Evolutionary conservation across 2,797 vertebrate species (phyloP), one percentile per base, ranked within the genome.

Genomic region (Hyperoplus lanceolatus): DNA sequence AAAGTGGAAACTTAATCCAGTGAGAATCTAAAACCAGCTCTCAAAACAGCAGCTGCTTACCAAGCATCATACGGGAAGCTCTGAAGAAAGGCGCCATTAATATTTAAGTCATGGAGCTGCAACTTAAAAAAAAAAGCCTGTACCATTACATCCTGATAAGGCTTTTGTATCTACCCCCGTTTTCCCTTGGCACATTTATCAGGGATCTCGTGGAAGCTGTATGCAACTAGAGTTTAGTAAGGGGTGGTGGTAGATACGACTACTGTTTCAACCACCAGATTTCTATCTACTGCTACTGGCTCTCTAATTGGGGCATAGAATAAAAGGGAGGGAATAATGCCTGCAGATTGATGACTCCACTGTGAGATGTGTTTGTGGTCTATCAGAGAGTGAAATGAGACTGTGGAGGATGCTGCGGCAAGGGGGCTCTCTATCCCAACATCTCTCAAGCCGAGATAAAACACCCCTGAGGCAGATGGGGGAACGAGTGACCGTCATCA

Each of bases 371-470:
- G 90, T 94, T 93, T 94, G 93, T 93, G 94, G 93, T 95, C 95
- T 94, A 94, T 94, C 93, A 94, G 93, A 94, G 90, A 94, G 92
- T 94, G 92, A 95, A 95, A 95, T 93, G 92, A 94, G 93, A 94
- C 90, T 86, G 81, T 85, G 75, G 92, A 29, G 88, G 89, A 87
- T 85, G 89, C 80, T 84, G 87, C 86, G 71, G 81, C 82, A 75
- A 58, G 83, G 73, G 79, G 83, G 73, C 79, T 75, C 75, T 53
- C 83, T 75, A 41, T 58, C 67, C 78, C 83, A 75, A 56, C 82
- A 79, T 90, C 81, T 48, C 84, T 92, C 88, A 29, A 29, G 87
- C 81, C 51, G 43, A 91, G 90, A 93, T 92, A 93, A 92, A 92
- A 88, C 84, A 83, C 80, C 86, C 77, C 29, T 29, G n/a, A 77